Evolutionary conservation across 2,797 vertebrate species (phyloP).

Genomic region (Labroides dimidiatus): DNA sequence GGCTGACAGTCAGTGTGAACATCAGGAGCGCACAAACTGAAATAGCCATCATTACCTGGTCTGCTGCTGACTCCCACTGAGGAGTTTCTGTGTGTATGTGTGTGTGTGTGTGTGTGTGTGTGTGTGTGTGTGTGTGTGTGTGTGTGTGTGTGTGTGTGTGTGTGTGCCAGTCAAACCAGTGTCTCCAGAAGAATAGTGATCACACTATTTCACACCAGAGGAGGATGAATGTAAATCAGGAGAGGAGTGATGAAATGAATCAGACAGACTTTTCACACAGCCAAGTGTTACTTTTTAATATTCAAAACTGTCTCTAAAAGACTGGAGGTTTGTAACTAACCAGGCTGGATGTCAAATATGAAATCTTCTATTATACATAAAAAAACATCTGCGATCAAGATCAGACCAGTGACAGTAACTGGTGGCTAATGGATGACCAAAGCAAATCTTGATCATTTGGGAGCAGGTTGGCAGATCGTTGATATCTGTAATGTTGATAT

Average conservation of each 20-base stretch:
- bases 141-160: not conserved
- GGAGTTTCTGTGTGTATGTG: constrained; percentile 10
- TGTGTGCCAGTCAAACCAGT: constrained; percentile 25
- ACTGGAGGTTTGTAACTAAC: too few relatives aligned
- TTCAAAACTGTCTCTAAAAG: not conserved
- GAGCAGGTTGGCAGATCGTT: too few relatives aligned
- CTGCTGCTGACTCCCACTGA: constrained; percentile 56
- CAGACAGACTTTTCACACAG: not conserved
- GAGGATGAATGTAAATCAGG: constrained; percentile 27
- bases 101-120: constrained; percentile 1
- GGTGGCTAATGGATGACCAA: too few relatives aligned
- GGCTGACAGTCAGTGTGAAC: constrained; percentile 56
- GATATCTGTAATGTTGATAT: too few relatives aligned
- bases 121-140: constrained; percentile 5
- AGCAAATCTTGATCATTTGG: too few relatives aligned
- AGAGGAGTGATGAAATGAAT: constrained; percentile 30
- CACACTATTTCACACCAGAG: constrained; percentile 46
- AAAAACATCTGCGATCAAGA: too few relatives aligned
- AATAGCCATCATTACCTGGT: constrained; percentile 74
- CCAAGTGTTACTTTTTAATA: not conserved
- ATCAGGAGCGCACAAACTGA: constrained; percentile 52
- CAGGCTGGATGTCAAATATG: too few relatives aligned
- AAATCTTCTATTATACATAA: too few relatives aligned
- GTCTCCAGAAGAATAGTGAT: constrained; percentile 31
- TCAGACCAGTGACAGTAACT: too few relatives aligned